These are phyloP conservation scores for Callipepla squamata DNA, from an alignment of 2,113 vertebrate species.

Conservation along the genomic window DNA sequence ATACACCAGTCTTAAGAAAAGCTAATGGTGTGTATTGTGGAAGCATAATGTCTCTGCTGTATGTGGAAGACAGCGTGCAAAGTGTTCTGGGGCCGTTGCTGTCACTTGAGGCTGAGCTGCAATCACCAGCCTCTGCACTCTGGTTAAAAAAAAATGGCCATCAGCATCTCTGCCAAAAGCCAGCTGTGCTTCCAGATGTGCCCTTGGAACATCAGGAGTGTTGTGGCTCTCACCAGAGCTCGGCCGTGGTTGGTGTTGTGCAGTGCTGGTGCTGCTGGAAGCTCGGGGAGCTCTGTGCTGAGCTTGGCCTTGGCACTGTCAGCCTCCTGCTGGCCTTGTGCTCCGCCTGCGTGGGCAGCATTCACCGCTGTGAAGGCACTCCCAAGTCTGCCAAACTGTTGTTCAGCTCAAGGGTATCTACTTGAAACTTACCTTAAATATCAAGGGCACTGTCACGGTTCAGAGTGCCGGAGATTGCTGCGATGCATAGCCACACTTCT, in stretches of 20 bases:
- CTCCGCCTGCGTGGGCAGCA: no score
- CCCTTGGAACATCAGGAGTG: neutral
- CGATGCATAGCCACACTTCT: accelerated
- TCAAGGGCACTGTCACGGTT: neutral
- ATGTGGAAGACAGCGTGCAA: accelerated
- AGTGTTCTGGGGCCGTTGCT: neutral
- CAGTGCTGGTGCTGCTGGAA: accelerated
- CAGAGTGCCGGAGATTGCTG: neutral
- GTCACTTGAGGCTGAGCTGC: neutral
- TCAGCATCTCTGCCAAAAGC: neutral
- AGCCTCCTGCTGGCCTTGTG: neutral
- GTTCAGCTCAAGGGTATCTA: neutral
- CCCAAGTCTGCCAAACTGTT: neutral
- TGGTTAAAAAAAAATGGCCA: neutral
- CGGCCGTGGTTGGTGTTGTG: neutral
- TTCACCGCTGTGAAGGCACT: neutral
- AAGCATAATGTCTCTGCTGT: accelerated
- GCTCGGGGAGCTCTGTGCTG: accelerated
- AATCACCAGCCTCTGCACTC: neutral
- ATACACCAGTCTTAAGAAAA: neutral
- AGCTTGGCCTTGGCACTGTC: accelerated
- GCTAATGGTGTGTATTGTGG: neutral
- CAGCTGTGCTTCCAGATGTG: neutral
- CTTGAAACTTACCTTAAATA: neutral
- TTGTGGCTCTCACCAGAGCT: neutral